phyloP scores from a whole-genome alignment of 2,113 vertebrate species.

The Gymnocephalus cernua region DNA sequence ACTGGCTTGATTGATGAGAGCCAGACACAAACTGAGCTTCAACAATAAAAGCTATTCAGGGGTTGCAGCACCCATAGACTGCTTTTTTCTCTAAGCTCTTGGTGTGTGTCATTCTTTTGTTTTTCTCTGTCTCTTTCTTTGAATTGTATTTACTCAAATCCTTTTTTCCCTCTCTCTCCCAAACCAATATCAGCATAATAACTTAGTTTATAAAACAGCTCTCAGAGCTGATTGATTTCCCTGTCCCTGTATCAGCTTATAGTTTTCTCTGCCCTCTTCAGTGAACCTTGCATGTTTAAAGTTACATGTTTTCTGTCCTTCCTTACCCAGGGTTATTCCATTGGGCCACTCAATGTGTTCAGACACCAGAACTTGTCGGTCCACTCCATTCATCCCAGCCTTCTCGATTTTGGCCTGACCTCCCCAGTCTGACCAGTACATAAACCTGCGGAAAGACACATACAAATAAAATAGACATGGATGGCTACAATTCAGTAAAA shows the following conservation, averaged over 20 bases:
- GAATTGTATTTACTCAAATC: slow-evolving; percentile 19
- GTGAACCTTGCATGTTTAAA: not conserved
- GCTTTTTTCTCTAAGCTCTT: slow-evolving; percentile 33
- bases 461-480: not conserved
- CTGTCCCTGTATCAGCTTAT: not conserved
- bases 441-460: slow-evolving; percentile 86
- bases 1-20: slow-evolving; percentile 78
- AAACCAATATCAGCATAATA: slow-evolving; percentile 26
- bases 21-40: slow-evolving; percentile 68
- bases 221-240: slow-evolving; percentile 16
- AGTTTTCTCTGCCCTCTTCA: not conserved
- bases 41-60: slow-evolving; percentile 68
- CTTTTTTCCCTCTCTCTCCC: not conserved
- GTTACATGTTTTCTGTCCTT: not conserved
- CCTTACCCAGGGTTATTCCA: slow-evolving; percentile 95
- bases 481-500: not conserved
- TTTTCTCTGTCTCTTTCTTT: slow-evolving; percentile 20
- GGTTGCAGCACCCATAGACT: slow-evolving; percentile 42
- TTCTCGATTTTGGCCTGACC: slow-evolving; percentile 96
- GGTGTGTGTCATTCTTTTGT: slow-evolving; percentile 22
- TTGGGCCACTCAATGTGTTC: slow-evolving; percentile 99
- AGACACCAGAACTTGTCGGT: slow-evolving; percentile 91
- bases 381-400: slow-evolving; percentile 93
- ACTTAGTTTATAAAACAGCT: slow-evolving; percentile 19
- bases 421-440: slow-evolving; percentile 99